Base-by-base conservation (phyloP, 1,140 invertebrate species). In the Heliconius hewitsoni region DNA sequence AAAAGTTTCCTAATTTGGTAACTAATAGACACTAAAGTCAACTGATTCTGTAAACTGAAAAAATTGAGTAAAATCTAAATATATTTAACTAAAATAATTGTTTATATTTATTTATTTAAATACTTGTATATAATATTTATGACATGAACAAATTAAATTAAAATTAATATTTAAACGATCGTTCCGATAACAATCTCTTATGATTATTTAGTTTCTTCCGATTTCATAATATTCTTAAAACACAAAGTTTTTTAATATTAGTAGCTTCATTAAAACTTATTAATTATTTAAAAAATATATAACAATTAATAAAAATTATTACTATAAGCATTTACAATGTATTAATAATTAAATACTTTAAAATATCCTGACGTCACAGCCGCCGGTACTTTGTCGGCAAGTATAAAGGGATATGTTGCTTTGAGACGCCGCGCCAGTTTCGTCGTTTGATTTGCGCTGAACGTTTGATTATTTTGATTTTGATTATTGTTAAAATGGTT, bases 341-440 rank as follows among this genome's bases (percentile, higher is more conserved):
- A 19, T 72, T 19, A 39, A 72, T 42, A 39, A 72, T 3, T 37
- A 72, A 72, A 72, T 42, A 39, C 30, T 72, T 39, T 39, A 80
- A 80, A 77, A 50, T 60, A 77, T 73, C 57, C 60, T 60, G 73
- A 90, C 90, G 90, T 92, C 90, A 91, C 82, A 82, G 50, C 88
- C 91, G 86, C 82, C 85, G 83, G 83, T 77, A 66, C 78, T 83
- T 90, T 91, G 89, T 92, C 90, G 91, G 90, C 82, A 85, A 87
- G 78, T 92, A 91, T 93, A 94, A 92, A 93, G 85, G 60, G 82
- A 75, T 81, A 87, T 83, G 90, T 72, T 84, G 76, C 88, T 93
- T 93, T 92, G 88, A 82, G 23, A 55, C 76, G 85, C 88, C 88
- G 91, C 90, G 83, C 83, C 84, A 81, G 71, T 77, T 50, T 57